Base-by-base conservation (phyloP, 2,888 invertebrate species). In the Oxystoma pomonae region DNA sequence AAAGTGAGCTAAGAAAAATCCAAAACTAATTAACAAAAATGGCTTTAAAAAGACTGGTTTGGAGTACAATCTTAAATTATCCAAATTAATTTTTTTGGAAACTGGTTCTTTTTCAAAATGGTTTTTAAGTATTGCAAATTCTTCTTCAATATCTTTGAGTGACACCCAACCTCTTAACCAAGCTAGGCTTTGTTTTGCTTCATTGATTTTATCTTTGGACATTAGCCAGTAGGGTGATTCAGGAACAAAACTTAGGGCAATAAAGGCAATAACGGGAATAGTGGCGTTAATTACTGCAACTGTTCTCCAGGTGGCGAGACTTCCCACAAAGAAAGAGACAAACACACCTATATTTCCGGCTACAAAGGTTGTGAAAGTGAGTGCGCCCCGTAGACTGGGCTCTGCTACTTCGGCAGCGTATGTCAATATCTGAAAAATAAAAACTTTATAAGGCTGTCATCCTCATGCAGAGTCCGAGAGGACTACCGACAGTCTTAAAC, bases 401-500 rank as follows among this genome's bases (percentile, higher is more conserved):
- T 91, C 88, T 0, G 91, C 90, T 57, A 92, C 87, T 81, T 92
- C 92, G 1, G 91, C 91, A 9, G 91, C 91, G 76, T 92, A 92
- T 0, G 91, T 91, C 70, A 91, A 78, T 53, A 91, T 88, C 88
- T 89, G 72, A 18, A 17, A 18, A 5, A 35, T 7, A 12, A 35
- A 35, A 35, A 35, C 35, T 35, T 35, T 35, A 35, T 35, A 35
- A 35, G n/a, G n/a, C n/a, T n/a, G n/a, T n/a, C n/a, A n/a, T n/a
- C n/a, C n/a, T n/a, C n/a, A n/a, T n/a, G n/a, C n/a, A n/a, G n/a
- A n/a, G n/a, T n/a, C n/a, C n/a, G n/a, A n/a, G n/a, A n/a, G n/a
- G n/a, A n/a, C n/a, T n/a, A n/a, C n/a, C n/a, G n/a, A n/a, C n/a
- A n/a, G n/a, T n/a, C n/a, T n/a, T n/a, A n/a, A n/a, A n/a, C n/a